A percentile compares a stretch with the other conserved stretches of the same genome.
Evolutionary conservation across 1,140 invertebrate genomes (phyloP).

Genomic region (Paraescarpia echinospica): DNA sequence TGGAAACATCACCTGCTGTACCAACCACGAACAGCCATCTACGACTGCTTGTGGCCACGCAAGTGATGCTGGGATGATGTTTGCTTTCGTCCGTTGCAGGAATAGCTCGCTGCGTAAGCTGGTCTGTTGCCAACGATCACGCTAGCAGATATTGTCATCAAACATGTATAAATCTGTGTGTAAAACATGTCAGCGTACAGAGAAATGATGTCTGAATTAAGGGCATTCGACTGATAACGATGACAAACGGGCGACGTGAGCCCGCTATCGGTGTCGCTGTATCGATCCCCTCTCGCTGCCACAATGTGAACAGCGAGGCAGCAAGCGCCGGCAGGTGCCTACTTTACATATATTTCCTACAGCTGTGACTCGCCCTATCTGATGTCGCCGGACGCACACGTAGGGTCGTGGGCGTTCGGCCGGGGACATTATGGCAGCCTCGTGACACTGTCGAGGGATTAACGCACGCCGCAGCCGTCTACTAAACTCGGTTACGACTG

Average conservation of each 20-base stretch:
- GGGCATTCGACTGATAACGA: neutral
- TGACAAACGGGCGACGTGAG: neutral
- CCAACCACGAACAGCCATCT: neutral
- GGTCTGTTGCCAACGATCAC: neutral
- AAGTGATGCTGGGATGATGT: neutral
- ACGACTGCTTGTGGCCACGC: neutral
- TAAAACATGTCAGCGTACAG: neutral
- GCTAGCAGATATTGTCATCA: neutral
- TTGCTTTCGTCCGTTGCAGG: neutral
- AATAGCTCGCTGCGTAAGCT: neutral
- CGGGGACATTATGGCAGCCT: neutral
- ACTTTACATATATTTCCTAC: neutral
- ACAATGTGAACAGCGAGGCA: neutral
- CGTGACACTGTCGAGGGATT: neutral
- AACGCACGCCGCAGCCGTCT: neutral
- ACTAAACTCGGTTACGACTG: neutral
- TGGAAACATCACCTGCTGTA: neutral
- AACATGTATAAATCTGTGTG: neutral
- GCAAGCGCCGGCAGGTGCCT: neutral
- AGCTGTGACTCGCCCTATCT: neutral
- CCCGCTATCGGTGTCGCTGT: neutral
- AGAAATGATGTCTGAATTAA: constrained; percentile 6
- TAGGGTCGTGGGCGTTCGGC: neutral
- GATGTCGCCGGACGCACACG: neutral
- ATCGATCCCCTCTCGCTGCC: neutral